Evolutionary conservation across 2,113 vertebrate species (phyloP), one percentile per base, ranked within the genome.

Genomic region (Scomber japonicus): DNA sequence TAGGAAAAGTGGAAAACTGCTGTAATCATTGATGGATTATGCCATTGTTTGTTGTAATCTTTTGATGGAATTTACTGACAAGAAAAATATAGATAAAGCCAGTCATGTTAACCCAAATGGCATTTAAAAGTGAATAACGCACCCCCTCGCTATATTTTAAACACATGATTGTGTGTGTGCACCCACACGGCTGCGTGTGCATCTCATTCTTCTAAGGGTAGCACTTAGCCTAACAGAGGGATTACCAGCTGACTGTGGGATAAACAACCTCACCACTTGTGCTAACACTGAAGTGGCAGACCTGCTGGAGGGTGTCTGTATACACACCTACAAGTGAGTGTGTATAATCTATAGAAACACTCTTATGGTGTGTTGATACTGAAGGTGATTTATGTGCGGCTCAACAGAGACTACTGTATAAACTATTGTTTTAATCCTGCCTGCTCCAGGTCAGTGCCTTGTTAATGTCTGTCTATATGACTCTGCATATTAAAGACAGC

Each of bases 281-380:
- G 70, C 86, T 90, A 86, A 91, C 91, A 88, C 81, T 88, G 9
- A 91, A 91, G 92, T 85, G 72, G 77, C 88, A 90, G 91, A 86
- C 85, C 87, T 88, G 90, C 80, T 82, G 7, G 71, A 90, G 68
- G 83, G 74, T 31, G 89, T 91, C 84, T 94, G 84, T 94, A 91
- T 93, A 94, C 91, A 93, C 86, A 85, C 89, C 86, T 91, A 86
- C 87, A 90, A 91, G 88, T 88, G 89, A 86, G 75, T 95, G 94
- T 95, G 89, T 95, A 95, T 95, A 95, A 95, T 94, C 93, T 93
- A 93, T 89, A 88, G 92, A 94, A 95, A 93, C 92, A 91, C 94
- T 94, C 93, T 94, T 92, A 90, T 83, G 85, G 78, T 84, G 85
- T 93, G 94, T 95, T 96, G 94, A 94, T 91, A 94, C 89, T 93